Percentiles rank a stretch among this genome's conserved stretches.
Evolutionary conservation across 1,140 invertebrate species (phyloP).

Genomic region (Caerostris extrusa): DNA sequence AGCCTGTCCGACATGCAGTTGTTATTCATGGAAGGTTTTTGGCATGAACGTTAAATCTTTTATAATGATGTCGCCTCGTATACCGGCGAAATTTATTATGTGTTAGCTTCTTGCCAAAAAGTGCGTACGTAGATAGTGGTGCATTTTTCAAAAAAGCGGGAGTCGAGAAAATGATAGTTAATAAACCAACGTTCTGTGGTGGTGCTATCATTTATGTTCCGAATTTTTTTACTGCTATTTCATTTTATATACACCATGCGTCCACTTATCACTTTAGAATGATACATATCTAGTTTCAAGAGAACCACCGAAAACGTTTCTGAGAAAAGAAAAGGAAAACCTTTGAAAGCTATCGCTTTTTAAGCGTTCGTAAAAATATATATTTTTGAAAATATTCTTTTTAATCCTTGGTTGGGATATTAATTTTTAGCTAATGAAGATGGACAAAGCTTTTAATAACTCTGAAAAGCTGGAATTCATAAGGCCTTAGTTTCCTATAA

Average conservation of each 20-base stretch:
- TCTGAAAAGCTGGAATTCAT: not conserved
- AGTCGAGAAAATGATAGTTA: conserved; percentile 50
- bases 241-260: conserved; percentile 28
- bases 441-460: not conserved
- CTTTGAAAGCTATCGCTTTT: not conserved
- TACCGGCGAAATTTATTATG: conserved; percentile 28
- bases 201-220: conserved; percentile 32
- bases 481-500: conserved; percentile 1
- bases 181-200: conserved; percentile 34
- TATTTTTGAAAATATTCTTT: not conserved
- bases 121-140: conserved; percentile 37
- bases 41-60: conserved; percentile 66
- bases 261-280: conserved; percentile 22
- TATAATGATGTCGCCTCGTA: conserved; percentile 57
- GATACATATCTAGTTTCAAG: conserved; percentile 37
- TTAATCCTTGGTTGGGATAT: not conserved
- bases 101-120: conserved; percentile 33
- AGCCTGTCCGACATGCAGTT: conserved; percentile 48
- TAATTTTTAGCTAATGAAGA: conserved; percentile 38
- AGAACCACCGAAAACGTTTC: conserved; percentile 18
- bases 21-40: conserved; percentile 59
- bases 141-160: conserved; percentile 62
- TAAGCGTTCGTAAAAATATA: not conserved
- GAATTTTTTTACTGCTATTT: conserved; percentile 49
- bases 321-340: not conserved